Evolutionary conservation across 2,113 vertebrate genomes (phyloP).

Genomic region (Ophiodon elongatus): DNA sequence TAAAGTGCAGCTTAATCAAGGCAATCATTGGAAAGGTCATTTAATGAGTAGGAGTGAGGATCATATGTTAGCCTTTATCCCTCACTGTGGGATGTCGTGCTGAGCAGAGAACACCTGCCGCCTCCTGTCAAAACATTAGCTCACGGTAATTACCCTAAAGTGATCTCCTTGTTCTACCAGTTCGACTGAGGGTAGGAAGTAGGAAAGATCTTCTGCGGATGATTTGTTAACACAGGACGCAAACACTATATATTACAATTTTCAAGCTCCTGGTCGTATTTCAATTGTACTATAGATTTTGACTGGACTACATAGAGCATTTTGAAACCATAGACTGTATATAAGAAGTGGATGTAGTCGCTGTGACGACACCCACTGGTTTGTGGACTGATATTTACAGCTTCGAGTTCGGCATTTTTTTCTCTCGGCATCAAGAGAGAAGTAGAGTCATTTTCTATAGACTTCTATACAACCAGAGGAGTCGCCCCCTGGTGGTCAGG

Average conservation of each 20-base stretch:
- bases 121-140: slow-evolving; percentile 65
- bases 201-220: neutral
- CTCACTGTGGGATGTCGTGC: slow-evolving; percentile 46
- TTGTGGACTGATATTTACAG: too few relatives aligned
- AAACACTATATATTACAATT: too few relatives aligned
- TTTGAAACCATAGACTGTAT: neutral
- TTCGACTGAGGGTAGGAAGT: neutral
- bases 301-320: neutral
- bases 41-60: slow-evolving; percentile 69
- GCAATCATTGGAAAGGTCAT: slow-evolving; percentile 76
- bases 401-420: too few relatives aligned
- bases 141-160: slow-evolving; percentile 59
- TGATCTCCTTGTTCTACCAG: slow-evolving; percentile 2
- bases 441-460: too few relatives aligned
- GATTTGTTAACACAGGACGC: neutral
- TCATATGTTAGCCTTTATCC: slow-evolving; percentile 78
- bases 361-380: too few relatives aligned
- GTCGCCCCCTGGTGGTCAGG: too few relatives aligned
- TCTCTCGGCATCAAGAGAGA: too few relatives aligned
- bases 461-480: too few relatives aligned
- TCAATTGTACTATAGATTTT: neutral
- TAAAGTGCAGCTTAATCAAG: slow-evolving; percentile 73
- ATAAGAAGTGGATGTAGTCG: neutral
- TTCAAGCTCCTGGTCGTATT: neutral
- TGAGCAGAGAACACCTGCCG: slow-evolving; percentile 56